phyloP scores from a whole-genome alignment of 2,113 vertebrate species.

The Prietella phreatophila region DNA sequence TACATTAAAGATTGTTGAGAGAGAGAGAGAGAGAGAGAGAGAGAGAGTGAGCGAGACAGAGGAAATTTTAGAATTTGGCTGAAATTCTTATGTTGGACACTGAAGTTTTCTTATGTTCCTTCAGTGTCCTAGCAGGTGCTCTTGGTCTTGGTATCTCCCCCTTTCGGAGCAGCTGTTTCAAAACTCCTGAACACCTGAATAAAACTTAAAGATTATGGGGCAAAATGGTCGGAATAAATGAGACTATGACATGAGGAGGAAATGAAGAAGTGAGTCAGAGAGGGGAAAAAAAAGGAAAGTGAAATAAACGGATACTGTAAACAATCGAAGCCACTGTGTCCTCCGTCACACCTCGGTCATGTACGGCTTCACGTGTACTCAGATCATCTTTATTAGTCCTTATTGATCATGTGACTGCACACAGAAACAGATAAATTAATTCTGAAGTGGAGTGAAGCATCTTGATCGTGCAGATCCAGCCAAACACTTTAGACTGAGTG shows the following conservation, averaged over 20 bases:
- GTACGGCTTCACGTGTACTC: neutral
- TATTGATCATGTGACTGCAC: neutral
- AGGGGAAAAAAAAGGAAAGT: neutral
- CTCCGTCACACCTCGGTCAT: neutral
- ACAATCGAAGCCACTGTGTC: neutral
- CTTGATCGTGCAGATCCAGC: neutral
- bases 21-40: too few species aligned
- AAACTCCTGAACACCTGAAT: neutral
- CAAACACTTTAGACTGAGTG: neutral
- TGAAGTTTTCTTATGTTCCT: neutral
- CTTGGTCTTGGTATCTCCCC: neutral
- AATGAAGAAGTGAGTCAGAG: neutral
- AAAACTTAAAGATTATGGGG: neutral
- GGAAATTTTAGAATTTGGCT: too few species aligned
- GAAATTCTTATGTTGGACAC: too few species aligned
- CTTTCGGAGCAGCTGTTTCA: neutral
- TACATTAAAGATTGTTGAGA: neutral
- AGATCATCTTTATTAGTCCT: neutral
- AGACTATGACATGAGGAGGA: neutral
- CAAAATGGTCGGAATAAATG: neutral
- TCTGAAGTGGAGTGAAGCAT: neutral
- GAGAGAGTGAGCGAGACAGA: neutral
- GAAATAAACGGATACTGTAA: neutral
- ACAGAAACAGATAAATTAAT: neutral
- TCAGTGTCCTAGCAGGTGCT: neutral